phyloP scores from a whole-genome alignment of 2,797 vertebrate species.

The Lutjanus argentimaculatus region DNA sequence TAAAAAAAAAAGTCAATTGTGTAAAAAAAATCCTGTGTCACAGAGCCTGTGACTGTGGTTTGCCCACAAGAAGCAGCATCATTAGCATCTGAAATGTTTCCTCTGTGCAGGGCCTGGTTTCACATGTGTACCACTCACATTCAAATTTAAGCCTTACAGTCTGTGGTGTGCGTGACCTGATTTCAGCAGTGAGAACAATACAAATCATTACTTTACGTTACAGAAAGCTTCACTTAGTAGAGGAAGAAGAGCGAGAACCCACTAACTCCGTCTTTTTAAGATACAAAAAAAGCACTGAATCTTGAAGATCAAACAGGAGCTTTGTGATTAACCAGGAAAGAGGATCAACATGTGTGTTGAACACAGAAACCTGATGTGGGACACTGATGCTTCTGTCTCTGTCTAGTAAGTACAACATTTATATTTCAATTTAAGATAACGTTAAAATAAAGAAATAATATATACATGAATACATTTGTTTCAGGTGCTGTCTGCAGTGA shows the following conservation, averaged over 20 bases:
- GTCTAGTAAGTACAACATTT: conserved; percentile 32
- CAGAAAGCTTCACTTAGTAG: accelerated
- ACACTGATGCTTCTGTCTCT: conserved; percentile 24
- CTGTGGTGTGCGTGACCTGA: conserved; percentile 15
- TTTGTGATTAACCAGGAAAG: background rate
- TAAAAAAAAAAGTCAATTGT: too few species aligned
- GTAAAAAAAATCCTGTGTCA: background rate
- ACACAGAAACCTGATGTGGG: background rate
- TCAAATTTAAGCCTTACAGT: background rate
- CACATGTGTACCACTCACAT: too few species aligned
- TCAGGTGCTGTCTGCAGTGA: conserved; percentile 25
- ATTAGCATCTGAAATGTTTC: background rate
- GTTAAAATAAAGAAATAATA: background rate
- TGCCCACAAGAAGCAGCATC: background rate
- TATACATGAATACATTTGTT: conserved; percentile 17
- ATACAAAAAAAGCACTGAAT: too few species aligned
- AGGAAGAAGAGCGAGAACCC: too few species aligned
- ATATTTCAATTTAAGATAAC: background rate
- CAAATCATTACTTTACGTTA: background rate
- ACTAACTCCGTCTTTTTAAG: too few species aligned
- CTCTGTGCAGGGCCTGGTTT: conserved; percentile 17
- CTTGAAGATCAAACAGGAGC: background rate
- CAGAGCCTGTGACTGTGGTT: background rate
- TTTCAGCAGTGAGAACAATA: background rate
- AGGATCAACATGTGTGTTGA: conserved; percentile 12